Base-by-base conservation (phyloP, 1,140 invertebrate genomes). In the Penaeus indicus region DNA sequence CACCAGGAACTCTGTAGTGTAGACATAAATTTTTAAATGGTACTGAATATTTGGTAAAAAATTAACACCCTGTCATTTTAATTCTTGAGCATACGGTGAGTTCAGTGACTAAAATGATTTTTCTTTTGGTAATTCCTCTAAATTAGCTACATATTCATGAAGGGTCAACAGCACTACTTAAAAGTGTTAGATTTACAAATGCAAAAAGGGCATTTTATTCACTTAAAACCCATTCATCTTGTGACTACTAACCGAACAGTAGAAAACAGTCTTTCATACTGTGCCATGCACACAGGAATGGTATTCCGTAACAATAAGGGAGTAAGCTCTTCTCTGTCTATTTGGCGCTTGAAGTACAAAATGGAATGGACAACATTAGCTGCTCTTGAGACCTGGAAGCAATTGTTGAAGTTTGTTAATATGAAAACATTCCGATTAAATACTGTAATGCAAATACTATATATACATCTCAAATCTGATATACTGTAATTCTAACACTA, bases 281-380 rank as follows among this genome's bases (percentile, higher is more conserved):
- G 93, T 22, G 92, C 92, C 93, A 93, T 93, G 86, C 93, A 93
- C 64, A 93, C 92, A 47, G 93, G 93, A 89, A 93, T 92, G 69
- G 94, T 94, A 85, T 93, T 92, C 18, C 94, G 89, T 19, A 94
- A 92, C 11, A 93, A 90, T 18, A 94, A 90, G 11, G 94, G 94
- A 18, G 92, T 91, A 25, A 94, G 89, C 88, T 93, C 91, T 91
- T 94, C 93, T 38, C 93, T 88, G 86, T 94, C 93, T 84, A 94
- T 93, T 62, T 92, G 90, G 89, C 94, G 92, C 78, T 93, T 93
- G 32, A 94, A 93, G 60, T 90, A 86, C 80, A 94, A 84, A 8
- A 94, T 89, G 86, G 93, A 92, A 87, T 94, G 92, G 19, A 93
- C 90, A 13, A 92, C 91, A 83, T 91, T 92, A 32, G 94, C 93